Evolutionary conservation across 2,888 invertebrate genomes (phyloP), one percentile per base, ranked within the genome.

Genomic region (Germaria angustata): DNA sequence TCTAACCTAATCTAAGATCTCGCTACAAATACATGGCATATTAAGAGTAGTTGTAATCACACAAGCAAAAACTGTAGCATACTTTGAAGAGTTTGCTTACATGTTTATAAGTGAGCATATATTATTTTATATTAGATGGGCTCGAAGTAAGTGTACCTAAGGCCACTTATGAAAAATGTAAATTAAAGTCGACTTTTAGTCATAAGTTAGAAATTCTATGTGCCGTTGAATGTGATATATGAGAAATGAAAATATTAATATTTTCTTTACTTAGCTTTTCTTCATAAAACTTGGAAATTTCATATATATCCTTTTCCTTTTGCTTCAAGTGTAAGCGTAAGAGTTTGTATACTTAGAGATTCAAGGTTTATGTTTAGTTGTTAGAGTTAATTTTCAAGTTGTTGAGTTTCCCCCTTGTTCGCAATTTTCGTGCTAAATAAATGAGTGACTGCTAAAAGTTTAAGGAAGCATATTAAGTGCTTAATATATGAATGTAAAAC

Each of bases 161-260:
- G 89, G 89, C 89, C 89, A 89, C 88, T 89, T 88, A 87, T 88
- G 88, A 86, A 86, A 88, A 88, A 89, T 88, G 87, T 84, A 88
- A 89, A 89, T 89, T 88, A 87, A 88, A 88, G 88, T 88, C 88
- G 88, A 89, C 88, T 88, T 88, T 87, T 84, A 87, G 84, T 86
- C 85, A 87, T 51, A 28, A 32, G 46, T 22, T 24, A 36, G n/a
- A 5, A 53, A 61, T 44, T 53, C 46, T 24, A 36, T 51, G 39
- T 2, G 28, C 13, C n/a, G 39, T 24, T 6, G 36, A 53, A 53
- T 53, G 24, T 51, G 59, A 17, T 63, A 7, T 36, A 0, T 49
- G 53, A 32, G 9, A 9, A 13, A n/a, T 15, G 28, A 28, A 75
- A 17, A 76, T 71, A 82, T 73, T 75, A 57, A 79, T 69, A 78